Percentiles rank a stretch among this genome's conserved stretches.
Conservation (phyloP, 2,113 vertebrate genomes). For the Aldabrachelys gigantea region DNA sequence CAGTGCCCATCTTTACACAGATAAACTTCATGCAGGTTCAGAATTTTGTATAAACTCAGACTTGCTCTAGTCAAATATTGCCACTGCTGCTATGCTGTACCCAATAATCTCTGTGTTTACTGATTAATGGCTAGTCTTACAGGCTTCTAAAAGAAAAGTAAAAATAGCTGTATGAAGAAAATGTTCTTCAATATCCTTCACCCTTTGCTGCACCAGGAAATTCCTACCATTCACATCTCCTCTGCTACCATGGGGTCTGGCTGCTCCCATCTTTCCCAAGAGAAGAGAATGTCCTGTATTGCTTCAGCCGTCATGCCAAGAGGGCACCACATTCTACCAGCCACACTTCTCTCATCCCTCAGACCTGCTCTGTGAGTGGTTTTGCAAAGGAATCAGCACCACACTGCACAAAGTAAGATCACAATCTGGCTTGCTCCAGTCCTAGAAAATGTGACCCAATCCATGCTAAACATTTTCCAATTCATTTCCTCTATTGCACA, state of each 20-base stretch:
- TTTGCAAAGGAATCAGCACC: not conserved
- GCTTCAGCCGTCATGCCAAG: not conserved
- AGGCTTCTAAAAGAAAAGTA: not conserved
- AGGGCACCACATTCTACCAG: not conserved
- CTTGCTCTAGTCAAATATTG: not conserved
- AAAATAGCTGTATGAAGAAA: not conserved
- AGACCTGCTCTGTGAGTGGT: not conserved
- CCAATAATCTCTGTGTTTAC: not conserved
- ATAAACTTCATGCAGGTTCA: not conserved
- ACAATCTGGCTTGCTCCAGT: not conserved
- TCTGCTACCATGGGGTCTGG: not conserved
- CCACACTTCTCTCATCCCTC: not conserved
- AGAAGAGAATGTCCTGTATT: not conserved
- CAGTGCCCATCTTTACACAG: not conserved
- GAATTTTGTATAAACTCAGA: not conserved
- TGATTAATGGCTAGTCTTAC: not conserved
- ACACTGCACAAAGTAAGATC: not conserved
- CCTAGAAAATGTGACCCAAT: not conserved
- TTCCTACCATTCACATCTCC: accelerated
- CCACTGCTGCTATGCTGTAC: not conserved
- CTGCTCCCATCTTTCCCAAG: not conserved
- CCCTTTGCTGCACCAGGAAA: not conserved
- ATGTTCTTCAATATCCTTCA: not conserved
- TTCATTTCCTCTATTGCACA: not conserved
- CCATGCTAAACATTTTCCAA: not conserved